Conservation (phyloP, 2,888 invertebrate genomes). For the Frankliniella intonsa region DNA sequence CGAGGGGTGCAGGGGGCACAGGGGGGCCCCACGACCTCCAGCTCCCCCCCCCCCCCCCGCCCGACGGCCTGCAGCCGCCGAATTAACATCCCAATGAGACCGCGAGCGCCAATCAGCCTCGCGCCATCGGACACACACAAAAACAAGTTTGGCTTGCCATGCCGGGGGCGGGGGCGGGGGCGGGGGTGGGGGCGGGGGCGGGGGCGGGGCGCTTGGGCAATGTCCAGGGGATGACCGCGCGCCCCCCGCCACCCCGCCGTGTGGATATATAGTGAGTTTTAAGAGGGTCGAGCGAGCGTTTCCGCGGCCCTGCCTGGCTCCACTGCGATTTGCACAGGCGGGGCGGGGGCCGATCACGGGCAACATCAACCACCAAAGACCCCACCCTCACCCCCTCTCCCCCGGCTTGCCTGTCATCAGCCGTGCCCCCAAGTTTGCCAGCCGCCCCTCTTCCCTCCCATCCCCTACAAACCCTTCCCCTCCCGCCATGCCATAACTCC, state of each 20-base stretch:
- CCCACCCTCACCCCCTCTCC: background rate
- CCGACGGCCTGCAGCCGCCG: background rate
- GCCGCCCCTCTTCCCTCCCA: background rate
- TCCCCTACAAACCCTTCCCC: background rate
- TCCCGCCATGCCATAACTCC: background rate
- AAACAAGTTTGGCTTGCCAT: background rate
- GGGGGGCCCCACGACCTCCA: background rate
- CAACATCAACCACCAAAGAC: background rate
- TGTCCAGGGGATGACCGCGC: background rate
- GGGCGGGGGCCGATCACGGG: background rate
- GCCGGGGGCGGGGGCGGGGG: background rate
- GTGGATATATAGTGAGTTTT: too few species aligned
- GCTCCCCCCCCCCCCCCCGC: background rate
- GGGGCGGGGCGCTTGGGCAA: background rate
- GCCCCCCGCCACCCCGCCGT: too few species aligned
- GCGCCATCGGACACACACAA: background rate
- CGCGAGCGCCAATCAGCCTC: background rate
- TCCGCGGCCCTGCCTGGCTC: background rate
- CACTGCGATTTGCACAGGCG: background rate
- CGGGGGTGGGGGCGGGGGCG: background rate
- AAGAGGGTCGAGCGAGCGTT: background rate
- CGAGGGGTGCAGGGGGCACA: too few species aligned
- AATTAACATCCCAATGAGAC: slow-evolving; percentile 5
- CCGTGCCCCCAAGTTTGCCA: background rate
- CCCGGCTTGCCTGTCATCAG: background rate